Percentiles rank a stretch among this genome's conserved stretches.
Evolutionary conservation across 2,888 invertebrate species (phyloP).

Genomic region (Neria commutata): DNA sequence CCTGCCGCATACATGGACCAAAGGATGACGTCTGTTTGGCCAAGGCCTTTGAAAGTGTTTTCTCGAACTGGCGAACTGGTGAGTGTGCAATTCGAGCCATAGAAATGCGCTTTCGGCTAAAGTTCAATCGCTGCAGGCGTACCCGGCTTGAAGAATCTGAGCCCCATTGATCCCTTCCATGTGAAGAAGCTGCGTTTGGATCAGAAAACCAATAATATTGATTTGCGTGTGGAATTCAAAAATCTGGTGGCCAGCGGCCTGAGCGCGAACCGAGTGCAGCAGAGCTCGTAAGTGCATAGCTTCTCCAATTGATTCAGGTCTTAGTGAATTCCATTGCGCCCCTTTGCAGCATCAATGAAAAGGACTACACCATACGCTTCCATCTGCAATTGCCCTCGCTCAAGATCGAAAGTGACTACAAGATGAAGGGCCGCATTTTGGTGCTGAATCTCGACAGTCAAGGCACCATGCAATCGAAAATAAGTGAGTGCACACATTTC

Average conservation of each 20-base stretch:
- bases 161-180: conserved; percentile 41
- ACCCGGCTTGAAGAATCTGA: conserved; percentile 33
- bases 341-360: conserved; percentile 65
- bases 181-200: conserved; percentile 35
- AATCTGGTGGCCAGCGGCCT: conserved; percentile 36
- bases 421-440: conserved; percentile 69
- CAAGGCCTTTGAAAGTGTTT: conserved; percentile 27
- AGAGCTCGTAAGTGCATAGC: conserved; percentile 33
- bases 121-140: conserved; percentile 29
- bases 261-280: conserved; percentile 32
- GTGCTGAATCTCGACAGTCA: conserved; percentile 70
- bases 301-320: not conserved
- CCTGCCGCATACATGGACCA: conserved; percentile 25
- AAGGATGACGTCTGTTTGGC: conserved; percentile 22
- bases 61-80: conserved; percentile 36
- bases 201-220: conserved; percentile 34
- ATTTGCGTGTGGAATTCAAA: conserved; percentile 34
- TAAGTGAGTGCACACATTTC: conserved; percentile 70
- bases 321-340: not conserved
- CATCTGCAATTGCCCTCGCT: conserved; percentile 68
- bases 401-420: conserved; percentile 70
- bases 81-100: conserved; percentile 7
- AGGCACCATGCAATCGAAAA: conserved; percentile 66
- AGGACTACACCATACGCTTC: conserved; percentile 70
- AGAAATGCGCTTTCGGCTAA: not conserved